These are phyloP conservation scores for Periphyllus acericola DNA, from an alignment of 2,888 invertebrate genomes.

Conservation along the genomic window DNA sequence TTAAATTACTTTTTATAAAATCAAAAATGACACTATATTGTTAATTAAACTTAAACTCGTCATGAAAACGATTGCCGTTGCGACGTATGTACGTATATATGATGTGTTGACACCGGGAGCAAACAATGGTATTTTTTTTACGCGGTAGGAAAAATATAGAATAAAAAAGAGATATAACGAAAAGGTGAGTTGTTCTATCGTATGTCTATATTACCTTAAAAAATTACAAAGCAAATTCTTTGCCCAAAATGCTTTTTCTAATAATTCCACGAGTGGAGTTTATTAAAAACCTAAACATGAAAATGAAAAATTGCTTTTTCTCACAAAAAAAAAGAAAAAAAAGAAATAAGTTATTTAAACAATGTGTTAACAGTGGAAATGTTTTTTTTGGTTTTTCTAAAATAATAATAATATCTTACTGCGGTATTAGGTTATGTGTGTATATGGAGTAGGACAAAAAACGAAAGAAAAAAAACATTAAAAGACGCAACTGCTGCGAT, in stretches of 20 bases:
- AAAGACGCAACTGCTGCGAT: background rate
- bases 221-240: constrained; percentile 3
- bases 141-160: background rate
- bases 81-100: background rate
- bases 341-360: background rate
- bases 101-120: background rate
- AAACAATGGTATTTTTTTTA: background rate
- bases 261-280: background rate
- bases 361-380: background rate
- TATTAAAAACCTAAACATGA: constrained; percentile 16
- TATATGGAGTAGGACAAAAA: background rate
- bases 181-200: background rate
- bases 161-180: background rate
- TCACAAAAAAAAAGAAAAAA: background rate
- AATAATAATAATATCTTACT: background rate
- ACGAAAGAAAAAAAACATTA: background rate
- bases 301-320: background rate
- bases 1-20: too few species aligned
- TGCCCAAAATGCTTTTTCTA: background rate
- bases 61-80: too few species aligned
- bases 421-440: too few species aligned
- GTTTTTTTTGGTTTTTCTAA: background rate
- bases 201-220: background rate
- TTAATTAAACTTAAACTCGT: too few species aligned
- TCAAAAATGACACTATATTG: too few species aligned